Evolutionary conservation across 2,888 invertebrate genomes (phyloP), one percentile per base, ranked within the genome.

Genomic region (Carabus problematicus): DNA sequence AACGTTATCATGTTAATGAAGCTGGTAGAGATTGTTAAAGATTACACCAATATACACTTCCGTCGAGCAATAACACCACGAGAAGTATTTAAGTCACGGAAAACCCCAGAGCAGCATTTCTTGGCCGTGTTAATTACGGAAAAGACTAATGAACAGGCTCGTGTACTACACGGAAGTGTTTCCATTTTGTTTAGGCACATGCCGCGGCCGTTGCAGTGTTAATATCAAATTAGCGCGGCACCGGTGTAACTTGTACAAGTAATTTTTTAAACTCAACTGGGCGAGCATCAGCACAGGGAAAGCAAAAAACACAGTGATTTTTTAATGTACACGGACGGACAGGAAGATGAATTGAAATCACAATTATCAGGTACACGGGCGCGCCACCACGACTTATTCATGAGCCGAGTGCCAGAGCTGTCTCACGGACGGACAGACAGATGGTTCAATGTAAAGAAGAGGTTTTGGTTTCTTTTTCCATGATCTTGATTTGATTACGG

Each of bases 291-390:
- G 16, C 1, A 9, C 3, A 2, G 3, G 4, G 9, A 14, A 14
- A 52, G 9, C 3, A 52, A 52, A 52, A 52, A n/a, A 14, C 12
- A 52, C 29, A 29, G 29, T 29, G 29, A 52, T 18, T 61, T 61
- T 61, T 61, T 47, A 61, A 47, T 49, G 49, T 18, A 12, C 39
- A 29, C 29, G 29, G 29, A 29, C 19, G 9, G 61, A 61, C 61
- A 60, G 11, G 14, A 43, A 43, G 61, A 61, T 61, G 40, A 61
- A 61, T 61, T 61, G 49, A 45, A 47, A 61, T 61, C 39, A 47
- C 29, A 39, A 45, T 49, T 61, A 41, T 11, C 61, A 47, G 49
- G 18, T 43, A 45, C 11, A 45, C 7, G 14, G 14, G n/a, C n/a
- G n/a, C n/a, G n/a, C n/a, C n/a, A n/a, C n/a, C n/a, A n/a, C n/a